A percentile compares a stretch with the other conserved stretches of the same genome.
phyloP scores from a whole-genome alignment of 2,888 invertebrate genomes.

The Yponomeuta sedellus region DNA sequence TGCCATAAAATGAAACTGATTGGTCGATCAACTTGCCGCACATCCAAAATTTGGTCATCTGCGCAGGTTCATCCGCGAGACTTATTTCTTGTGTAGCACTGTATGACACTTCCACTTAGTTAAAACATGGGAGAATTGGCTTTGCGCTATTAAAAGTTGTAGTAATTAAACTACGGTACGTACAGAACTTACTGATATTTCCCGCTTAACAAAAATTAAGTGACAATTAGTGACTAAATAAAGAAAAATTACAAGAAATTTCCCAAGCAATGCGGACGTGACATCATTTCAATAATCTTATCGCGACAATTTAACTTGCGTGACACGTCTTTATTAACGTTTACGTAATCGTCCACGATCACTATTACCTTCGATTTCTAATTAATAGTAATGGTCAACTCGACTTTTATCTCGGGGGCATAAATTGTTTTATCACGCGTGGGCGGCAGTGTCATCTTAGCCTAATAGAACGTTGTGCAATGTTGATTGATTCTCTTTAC shows the following conservation, averaged over 20 bases:
- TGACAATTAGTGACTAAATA: too few species aligned
- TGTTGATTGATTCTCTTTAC: conserved; percentile 9
- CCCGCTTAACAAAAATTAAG: too few species aligned
- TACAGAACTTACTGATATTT: too few species aligned
- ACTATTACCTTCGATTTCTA: conserved; percentile 10
- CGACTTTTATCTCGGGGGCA: conserved; percentile 4
- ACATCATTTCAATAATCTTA: not conserved
- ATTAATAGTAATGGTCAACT: conserved; percentile 11
- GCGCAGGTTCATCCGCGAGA: too few species aligned
- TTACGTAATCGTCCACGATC: not conserved
- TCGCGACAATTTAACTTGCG: not conserved
- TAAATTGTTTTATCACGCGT: conserved; percentile 15
- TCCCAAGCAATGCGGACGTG: not conserved
- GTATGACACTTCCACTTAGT: too few species aligned
- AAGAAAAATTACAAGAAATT: not conserved
- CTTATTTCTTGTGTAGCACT: too few species aligned
- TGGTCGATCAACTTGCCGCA: too few species aligned
- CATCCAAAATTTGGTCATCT: too few species aligned
- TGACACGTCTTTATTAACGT: not conserved
- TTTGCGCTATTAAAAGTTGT: too few species aligned
- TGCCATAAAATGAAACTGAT: too few species aligned
- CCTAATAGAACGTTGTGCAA: conserved; percentile 9
- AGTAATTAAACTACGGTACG: too few species aligned
- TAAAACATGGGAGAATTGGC: too few species aligned
- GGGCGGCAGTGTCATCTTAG: conserved; percentile 11